phyloP scores from a whole-genome alignment of 2,113 vertebrate species.

The Percina caprodes region DNA sequence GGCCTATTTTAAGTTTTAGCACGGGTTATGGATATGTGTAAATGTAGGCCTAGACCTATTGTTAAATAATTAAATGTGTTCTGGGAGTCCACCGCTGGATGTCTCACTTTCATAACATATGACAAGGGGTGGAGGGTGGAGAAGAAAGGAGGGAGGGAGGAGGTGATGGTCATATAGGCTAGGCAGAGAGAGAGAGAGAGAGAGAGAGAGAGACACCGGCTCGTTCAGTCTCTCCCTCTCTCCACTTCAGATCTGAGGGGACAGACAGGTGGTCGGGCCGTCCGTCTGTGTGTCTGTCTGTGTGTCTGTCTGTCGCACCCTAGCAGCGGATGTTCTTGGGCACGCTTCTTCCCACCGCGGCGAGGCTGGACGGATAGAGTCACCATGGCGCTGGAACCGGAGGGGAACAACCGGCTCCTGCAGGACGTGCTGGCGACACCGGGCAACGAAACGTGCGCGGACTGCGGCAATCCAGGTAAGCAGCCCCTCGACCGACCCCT shows the following conservation, averaged over 20 bases:
- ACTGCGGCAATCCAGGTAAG: constrained; percentile 83
- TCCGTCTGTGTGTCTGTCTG: neutral
- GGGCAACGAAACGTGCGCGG: constrained; percentile 76
- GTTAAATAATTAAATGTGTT: neutral
- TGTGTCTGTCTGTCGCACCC: constrained; percentile 2
- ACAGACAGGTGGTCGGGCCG: constrained; percentile 56
- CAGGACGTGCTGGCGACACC: constrained; percentile 74
- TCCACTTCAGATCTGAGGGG: constrained; percentile 24
- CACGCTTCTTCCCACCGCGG: constrained; percentile 39
- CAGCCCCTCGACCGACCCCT: neutral
- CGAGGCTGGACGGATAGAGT: constrained; percentile 58
- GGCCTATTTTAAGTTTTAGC: neutral
- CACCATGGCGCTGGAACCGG: constrained; percentile 77
- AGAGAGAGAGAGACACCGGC: neutral
- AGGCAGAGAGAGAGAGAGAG: constrained; percentile 14
- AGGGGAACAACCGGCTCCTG: constrained; percentile 71
- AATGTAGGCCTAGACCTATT: neutral
- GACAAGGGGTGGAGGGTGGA: neutral
- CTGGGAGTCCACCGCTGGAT: constrained; percentile 56
- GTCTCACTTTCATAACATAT: constrained; percentile 51
- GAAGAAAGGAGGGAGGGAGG: constrained; percentile 3
- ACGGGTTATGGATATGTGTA: neutral
- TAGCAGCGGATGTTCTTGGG: constrained; percentile 62
- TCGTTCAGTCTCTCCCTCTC: neutral
- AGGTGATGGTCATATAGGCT: no score